Evolutionary conservation across 2,113 vertebrate species (phyloP).

Genomic region (Ptilorrhoa leucosticta): DNA sequence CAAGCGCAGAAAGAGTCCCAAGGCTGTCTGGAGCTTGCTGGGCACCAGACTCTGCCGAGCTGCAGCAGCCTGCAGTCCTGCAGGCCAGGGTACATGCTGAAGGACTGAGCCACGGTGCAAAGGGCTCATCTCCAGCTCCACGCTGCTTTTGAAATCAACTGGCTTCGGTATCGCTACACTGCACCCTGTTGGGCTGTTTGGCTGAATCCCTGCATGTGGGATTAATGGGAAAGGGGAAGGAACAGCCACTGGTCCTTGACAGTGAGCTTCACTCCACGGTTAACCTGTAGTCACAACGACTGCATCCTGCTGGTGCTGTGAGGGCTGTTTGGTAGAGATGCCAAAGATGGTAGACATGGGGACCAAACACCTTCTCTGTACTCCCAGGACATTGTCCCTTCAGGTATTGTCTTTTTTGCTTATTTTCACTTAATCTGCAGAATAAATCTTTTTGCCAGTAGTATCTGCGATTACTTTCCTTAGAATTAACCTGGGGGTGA

Average conservation of each 20-base stretch:
- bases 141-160: neutral
- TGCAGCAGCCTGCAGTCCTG: neutral
- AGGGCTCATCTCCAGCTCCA: neutral
- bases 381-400: neutral
- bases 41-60: neutral
- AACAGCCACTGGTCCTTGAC: neutral
- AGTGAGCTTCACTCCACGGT: neutral
- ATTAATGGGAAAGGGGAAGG: neutral
- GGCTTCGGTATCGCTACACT: neutral
- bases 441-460: neutral
- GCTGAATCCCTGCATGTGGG: neutral
- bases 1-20: neutral
- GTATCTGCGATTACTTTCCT: neutral
- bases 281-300: neutral
- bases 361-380: neutral
- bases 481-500: neutral
- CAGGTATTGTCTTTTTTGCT: neutral
- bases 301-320: neutral
- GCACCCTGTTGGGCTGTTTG: neutral
- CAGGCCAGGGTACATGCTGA: neutral
- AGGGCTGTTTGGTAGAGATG: neutral
- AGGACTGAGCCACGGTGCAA: neutral
- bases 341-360: neutral
- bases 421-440: neutral
- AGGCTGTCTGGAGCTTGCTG: neutral